phyloP scores from a whole-genome alignment of 2,888 invertebrate species.

The Metopia argyrocephala region DNA sequence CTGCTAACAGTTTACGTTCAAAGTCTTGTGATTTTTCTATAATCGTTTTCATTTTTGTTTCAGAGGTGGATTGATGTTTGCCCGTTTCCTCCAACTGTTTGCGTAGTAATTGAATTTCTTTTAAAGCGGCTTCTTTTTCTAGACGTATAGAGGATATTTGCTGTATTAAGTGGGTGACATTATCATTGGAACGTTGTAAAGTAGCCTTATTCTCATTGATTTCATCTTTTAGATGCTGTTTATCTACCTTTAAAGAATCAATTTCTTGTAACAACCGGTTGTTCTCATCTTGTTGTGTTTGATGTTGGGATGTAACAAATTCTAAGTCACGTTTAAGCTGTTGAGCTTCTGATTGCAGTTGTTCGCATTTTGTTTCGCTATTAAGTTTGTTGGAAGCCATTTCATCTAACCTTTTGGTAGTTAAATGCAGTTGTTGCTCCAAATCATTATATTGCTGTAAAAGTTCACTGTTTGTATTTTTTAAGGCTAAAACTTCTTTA shows the following conservation, averaged over 20 bases:
- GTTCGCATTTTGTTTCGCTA: conserved; percentile 60
- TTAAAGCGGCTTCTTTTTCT: conserved; percentile 65
- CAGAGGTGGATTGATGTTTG: conserved; percentile 52
- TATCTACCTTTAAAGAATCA: conserved; percentile 58
- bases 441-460: conserved; percentile 11
- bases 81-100: conserved; percentile 63
- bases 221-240: conserved; percentile 48
- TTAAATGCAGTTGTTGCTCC: conserved; percentile 46
- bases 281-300: conserved; percentile 49
- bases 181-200: conserved; percentile 66
- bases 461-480: conserved; percentile 44
- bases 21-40: conserved; percentile 64
- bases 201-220: conserved; percentile 61
- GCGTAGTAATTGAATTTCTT: conserved; percentile 61
- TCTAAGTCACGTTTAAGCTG: conserved; percentile 60
- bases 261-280: conserved; percentile 54
- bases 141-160: conserved; percentile 67
- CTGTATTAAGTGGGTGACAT: conserved; percentile 67
- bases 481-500: conserved; percentile 36
- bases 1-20: conserved; percentile 63
- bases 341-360: conserved; percentile 48
- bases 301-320: conserved; percentile 49
- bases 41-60: conserved; percentile 61
- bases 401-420: conserved; percentile 56
- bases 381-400: conserved; percentile 42